phyloP scores from a whole-genome alignment of 2,797 vertebrate species.

The Nannoperca australis region DNA sequence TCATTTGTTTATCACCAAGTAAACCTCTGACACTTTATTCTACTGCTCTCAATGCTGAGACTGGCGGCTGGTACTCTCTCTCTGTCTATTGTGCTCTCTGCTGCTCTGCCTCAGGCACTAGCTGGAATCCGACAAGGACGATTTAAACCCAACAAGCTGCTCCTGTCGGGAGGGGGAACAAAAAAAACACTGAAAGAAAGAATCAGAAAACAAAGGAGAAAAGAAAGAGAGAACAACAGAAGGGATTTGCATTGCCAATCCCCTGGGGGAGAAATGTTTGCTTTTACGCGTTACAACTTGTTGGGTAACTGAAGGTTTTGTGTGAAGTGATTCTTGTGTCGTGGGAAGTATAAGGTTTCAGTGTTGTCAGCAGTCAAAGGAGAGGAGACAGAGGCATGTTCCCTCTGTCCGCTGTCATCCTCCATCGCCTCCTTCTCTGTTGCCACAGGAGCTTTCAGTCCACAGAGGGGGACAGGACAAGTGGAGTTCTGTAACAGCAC shows the following conservation, averaged over 20 bases:
- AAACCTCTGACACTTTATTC: constrained; percentile 48
- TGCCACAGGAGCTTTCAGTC: constrained; percentile 7
- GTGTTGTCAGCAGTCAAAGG: constrained; percentile 61
- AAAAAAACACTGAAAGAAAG: constrained; percentile 42
- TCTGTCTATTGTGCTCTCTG: constrained; percentile 44
- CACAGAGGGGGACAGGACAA: constrained; percentile 9
- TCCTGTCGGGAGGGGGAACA: constrained; percentile 38
- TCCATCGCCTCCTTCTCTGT: constrained; percentile 18
- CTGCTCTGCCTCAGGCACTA: constrained; percentile 60
- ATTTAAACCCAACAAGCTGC: constrained; percentile 65
- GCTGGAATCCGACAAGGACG: constrained; percentile 51
- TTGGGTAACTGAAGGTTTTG: constrained; percentile 79
- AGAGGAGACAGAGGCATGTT: constrained; percentile 51
- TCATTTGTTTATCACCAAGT: constrained; percentile 61
- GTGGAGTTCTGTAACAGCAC: constrained; percentile 2
- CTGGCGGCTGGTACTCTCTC: constrained; percentile 34
- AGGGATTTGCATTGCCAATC: constrained; percentile 62
- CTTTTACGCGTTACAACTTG: constrained; percentile 79
- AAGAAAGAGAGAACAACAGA: constrained; percentile 71
- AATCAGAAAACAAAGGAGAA: constrained; percentile 62
- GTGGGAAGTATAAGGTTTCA: constrained; percentile 80
- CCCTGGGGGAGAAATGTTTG: constrained; percentile 58
- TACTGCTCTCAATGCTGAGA: constrained; percentile 47
- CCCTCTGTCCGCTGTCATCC: constrained; percentile 33
- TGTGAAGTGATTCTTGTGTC: constrained; percentile 73